Evolutionary conservation across 2,888 invertebrate species (phyloP).

Genomic region (Oscheius sp.): DNA sequence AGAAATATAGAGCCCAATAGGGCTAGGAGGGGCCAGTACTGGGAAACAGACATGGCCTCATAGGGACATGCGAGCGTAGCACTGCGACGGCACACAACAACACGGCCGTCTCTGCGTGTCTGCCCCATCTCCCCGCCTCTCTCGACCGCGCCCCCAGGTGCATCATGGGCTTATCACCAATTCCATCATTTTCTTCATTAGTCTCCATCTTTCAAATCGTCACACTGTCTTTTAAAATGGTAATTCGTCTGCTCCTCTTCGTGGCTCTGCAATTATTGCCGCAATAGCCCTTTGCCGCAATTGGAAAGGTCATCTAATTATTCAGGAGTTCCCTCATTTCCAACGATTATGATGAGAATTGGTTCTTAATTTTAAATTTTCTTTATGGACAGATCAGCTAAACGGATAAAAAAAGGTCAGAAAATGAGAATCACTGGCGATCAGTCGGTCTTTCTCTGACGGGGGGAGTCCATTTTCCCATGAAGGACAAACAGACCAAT

Average conservation of each 20-base stretch:
- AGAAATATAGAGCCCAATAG: conserved; percentile 28
- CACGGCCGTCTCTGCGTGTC: conserved; percentile 27
- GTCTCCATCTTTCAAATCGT: neutral
- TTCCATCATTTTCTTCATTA: conserved; percentile 1
- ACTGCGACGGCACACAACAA: conserved; percentile 30
- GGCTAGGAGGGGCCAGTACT: conserved; percentile 25
- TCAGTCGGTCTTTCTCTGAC: neutral
- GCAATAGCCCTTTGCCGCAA: conserved; percentile 11
- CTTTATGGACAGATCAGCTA: too few species aligned
- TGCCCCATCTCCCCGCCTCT: conserved; percentile 19
- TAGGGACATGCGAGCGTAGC: conserved; percentile 32
- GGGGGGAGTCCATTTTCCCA: neutral
- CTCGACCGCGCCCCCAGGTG: conserved; percentile 25
- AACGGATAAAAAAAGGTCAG: too few species aligned
- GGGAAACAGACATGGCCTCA: conserved; percentile 29
- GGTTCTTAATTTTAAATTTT: too few species aligned
- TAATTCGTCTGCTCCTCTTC: neutral
- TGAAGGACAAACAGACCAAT: neutral
- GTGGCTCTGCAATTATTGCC: conserved; percentile 13
- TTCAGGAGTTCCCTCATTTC: neutral
- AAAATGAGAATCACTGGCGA: too few species aligned
- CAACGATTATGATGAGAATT: too few species aligned
- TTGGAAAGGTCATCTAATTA: conserved; percentile 12
- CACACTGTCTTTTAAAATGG: neutral
- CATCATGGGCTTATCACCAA: conserved; percentile 28